A percentile compares a stretch with the other conserved stretches of the same genome.
These are phyloP conservation scores for Dendrocincla fuliginosa DNA, from an alignment of 2,797 vertebrate genomes.

Conservation along the genomic window DNA sequence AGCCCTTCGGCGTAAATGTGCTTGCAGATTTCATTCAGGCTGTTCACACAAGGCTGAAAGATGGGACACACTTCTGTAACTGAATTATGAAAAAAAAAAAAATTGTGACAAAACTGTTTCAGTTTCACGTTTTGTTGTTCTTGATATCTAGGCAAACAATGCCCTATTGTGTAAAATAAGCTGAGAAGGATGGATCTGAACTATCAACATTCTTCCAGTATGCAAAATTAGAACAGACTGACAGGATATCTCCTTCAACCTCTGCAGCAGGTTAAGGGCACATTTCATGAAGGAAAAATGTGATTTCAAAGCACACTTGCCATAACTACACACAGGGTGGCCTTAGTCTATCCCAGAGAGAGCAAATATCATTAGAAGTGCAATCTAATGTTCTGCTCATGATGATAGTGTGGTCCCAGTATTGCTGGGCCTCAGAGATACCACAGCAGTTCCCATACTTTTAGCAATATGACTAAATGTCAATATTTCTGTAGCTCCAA, in stretches of 20 bases:
- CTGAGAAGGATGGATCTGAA: neutral
- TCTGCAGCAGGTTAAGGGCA: neutral
- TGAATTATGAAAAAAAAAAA: neutral
- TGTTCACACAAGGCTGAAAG: neutral
- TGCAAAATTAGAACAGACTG: neutral
- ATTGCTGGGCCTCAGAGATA: neutral
- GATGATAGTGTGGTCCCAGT: neutral
- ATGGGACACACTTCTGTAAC: neutral
- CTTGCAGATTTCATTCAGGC: neutral
- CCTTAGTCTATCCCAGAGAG: neutral
- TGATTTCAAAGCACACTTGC: neutral
- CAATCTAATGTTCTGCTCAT: neutral
- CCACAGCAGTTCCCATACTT: neutral
- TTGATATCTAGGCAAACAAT: neutral
- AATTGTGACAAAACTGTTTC: neutral
- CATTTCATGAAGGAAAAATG: neutral
- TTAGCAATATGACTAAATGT: neutral
- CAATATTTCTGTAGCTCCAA: neutral
- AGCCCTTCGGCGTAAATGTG: neutral
- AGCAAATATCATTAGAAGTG: neutral
- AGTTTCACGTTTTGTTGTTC: neutral
- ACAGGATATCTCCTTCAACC: neutral
- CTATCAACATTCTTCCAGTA: neutral
- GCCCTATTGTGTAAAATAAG: neutral
- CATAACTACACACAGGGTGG: neutral